Conservation (phyloP, 2,888 invertebrate genomes). For the Camptogramma bilineatum region DNA sequence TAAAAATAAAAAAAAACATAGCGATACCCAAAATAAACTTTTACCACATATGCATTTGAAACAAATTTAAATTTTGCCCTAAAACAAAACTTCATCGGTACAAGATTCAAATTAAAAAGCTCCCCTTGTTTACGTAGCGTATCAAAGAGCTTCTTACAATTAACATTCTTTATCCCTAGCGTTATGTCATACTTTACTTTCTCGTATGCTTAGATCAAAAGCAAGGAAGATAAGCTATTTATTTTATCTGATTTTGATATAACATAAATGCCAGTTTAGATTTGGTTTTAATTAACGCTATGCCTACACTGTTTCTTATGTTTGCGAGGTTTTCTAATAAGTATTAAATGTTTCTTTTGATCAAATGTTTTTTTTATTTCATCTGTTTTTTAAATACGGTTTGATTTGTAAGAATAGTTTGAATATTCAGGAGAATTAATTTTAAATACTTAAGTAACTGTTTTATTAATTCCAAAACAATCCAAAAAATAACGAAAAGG, state of each 20-base stretch:
- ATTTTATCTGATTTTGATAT: too few relatives aligned
- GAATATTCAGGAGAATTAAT: too few relatives aligned
- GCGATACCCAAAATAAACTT: slow-evolving; percentile 28
- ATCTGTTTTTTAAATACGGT: too few relatives aligned
- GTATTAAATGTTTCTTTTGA: too few relatives aligned
- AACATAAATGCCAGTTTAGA: too few relatives aligned
- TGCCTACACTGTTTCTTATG: too few relatives aligned
- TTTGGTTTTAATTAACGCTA: too few relatives aligned
- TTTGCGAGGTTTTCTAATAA: too few relatives aligned
- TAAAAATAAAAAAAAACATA: slow-evolving; percentile 18
- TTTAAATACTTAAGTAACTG: too few relatives aligned
- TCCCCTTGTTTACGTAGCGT: slow-evolving; percentile 69
- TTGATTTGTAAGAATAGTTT: too few relatives aligned
- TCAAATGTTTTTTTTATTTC: too few relatives aligned
- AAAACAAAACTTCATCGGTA: slow-evolving; percentile 46
- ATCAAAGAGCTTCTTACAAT: slow-evolving; percentile 68
- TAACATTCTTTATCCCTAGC: slow-evolving; percentile 65
- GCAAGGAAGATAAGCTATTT: slow-evolving; percentile 7
- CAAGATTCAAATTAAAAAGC: slow-evolving; percentile 67
- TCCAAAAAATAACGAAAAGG: neutral
- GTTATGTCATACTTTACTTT: slow-evolving; percentile 61
- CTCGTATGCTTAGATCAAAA: slow-evolving; percentile 33
- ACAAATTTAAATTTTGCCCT: slow-evolving; percentile 43
- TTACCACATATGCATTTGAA: slow-evolving; percentile 42
- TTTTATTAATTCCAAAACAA: too few relatives aligned